phyloP scores from a whole-genome alignment of 2,113 vertebrate species.

The Solea solea region DNA sequence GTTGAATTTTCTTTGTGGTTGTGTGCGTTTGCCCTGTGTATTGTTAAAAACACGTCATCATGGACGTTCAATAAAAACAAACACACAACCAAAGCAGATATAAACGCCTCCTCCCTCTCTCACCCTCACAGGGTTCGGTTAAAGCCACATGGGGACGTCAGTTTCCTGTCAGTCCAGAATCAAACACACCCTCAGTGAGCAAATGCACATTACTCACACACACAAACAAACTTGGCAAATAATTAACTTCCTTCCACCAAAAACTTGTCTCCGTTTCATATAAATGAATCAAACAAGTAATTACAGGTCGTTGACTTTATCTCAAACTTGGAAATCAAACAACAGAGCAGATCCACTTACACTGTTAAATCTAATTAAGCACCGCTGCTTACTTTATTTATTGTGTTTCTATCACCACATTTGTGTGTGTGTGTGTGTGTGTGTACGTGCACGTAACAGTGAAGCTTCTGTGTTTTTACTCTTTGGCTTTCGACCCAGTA shows the following conservation, averaged over 20 bases:
- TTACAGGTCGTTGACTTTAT: slow-evolving; percentile 63
- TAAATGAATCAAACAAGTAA: slow-evolving; percentile 66
- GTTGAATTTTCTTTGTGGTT: slow-evolving; percentile 53
- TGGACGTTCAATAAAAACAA: slow-evolving; percentile 70
- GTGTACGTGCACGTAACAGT: background rate
- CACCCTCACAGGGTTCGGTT: slow-evolving; percentile 29
- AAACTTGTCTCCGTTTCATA: slow-evolving; percentile 39
- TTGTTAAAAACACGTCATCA: slow-evolving; percentile 63
- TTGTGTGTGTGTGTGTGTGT: background rate
- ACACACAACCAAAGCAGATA: slow-evolving; percentile 60
- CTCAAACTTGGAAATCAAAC: slow-evolving; percentile 34
- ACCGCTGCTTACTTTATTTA: slow-evolving; percentile 60
- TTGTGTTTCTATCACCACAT: slow-evolving; percentile 28
- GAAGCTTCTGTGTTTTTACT: background rate
- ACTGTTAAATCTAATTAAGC: slow-evolving; percentile 68
- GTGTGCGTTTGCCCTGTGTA: slow-evolving; percentile 26
- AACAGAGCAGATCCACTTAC: slow-evolving; percentile 60
- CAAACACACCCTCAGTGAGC: slow-evolving; percentile 41
- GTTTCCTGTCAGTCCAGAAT: slow-evolving; percentile 75
- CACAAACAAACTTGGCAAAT: slow-evolving; percentile 23
- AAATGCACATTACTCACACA: slow-evolving; percentile 19
- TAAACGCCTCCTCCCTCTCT: slow-evolving; percentile 35
- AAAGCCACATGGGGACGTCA: slow-evolving; percentile 52
- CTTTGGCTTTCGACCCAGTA: too few relatives aligned
- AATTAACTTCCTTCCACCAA: slow-evolving; percentile 31